Evolutionary conservation across 1,140 invertebrate species (phyloP), one percentile per base, ranked within the genome.

Genomic region (Drosophila yakuba): DNA sequence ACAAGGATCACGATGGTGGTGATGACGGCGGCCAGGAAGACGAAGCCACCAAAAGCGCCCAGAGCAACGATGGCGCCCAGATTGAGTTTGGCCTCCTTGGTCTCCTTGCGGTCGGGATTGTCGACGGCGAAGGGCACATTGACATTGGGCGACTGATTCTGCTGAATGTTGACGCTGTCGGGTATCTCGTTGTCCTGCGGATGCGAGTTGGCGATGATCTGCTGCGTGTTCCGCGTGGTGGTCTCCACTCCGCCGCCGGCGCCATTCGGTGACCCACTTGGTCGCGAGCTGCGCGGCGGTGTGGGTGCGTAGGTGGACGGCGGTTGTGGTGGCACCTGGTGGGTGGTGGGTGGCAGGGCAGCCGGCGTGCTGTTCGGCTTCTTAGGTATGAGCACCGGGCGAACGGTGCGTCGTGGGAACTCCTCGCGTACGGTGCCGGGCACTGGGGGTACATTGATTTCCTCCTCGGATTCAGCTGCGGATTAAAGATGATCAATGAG

Each of bases 1-100:
- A 98, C 95, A 60, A 98, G 93, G 51, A 98, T 97, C 55, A 98
- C 96, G 51, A 98, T 96, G 5, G 97, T 97, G 1, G 97, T 98
- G 61, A 98, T 95, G 59, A 98, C 95, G 14, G 97, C 97, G 25
- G 97, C 96, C 17, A 98, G 94, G 83, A 98, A 97, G 0, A 98
- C 96, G 77, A 98, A 96, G 6, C 96, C 97, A 55, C 97, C 97
- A 91, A 98, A 98, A 1, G 97, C 96, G 14, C 96, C 97, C 11
- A 98, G 93, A 2, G 97, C 97, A 56, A 98, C 97, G 51, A 98
- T 97, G 1, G 97, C 97, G 25, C 97, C 96, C 50, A 97, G 93
- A 92, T 97, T 97, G 3, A 97, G 93, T 82, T 95, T 95, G 1
- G 96, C 96, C 32, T 96, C 96, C 62, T 95, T 94, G 1, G 95